Percentiles rank a stretch among this genome's conserved stretches.
These are phyloP conservation scores for Antidorcas marsupialis DNA, from an alignment of 2,113 vertebrate genomes.

Conservation along the genomic window DNA sequence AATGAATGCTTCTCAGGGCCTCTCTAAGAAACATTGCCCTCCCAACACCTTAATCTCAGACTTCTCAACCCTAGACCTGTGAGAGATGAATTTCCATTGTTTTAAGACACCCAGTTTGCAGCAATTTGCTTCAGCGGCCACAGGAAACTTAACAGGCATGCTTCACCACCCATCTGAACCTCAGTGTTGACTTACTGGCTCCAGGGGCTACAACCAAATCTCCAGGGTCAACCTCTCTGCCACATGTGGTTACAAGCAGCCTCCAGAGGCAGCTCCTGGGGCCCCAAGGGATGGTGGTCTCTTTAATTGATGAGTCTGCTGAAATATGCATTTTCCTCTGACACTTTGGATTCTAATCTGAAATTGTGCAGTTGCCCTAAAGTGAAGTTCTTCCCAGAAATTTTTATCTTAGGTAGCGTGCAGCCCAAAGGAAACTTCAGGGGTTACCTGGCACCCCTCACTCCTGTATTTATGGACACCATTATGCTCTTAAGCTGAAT, in stretches of 20 bases:
- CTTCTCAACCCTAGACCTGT: neutral
- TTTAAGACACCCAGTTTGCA: neutral
- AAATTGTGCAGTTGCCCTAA: neutral
- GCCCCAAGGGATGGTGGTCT: neutral
- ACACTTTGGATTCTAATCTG: neutral
- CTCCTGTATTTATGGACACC: neutral
- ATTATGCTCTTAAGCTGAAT: neutral
- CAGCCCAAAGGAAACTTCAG: neutral
- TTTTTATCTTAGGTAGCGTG: neutral
- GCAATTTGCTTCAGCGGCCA: neutral
- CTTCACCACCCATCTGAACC: neutral
- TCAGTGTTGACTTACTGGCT: neutral
- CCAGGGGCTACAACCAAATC: neutral
- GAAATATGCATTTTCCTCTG: neutral
- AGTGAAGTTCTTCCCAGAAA: neutral
- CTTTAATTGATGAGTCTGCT: neutral
- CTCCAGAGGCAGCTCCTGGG: neutral
- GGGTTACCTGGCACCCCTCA: neutral
- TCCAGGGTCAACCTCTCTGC: neutral
- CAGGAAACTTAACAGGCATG: neutral
- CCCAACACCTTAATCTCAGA: neutral
- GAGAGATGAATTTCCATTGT: neutral
- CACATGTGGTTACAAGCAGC: rapidly evolving
- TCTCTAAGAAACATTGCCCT: too few species aligned
- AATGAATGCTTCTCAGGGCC: neutral